Base-by-base conservation (phyloP, 2,888 invertebrate genomes). In the Agrilus mali region DNA sequence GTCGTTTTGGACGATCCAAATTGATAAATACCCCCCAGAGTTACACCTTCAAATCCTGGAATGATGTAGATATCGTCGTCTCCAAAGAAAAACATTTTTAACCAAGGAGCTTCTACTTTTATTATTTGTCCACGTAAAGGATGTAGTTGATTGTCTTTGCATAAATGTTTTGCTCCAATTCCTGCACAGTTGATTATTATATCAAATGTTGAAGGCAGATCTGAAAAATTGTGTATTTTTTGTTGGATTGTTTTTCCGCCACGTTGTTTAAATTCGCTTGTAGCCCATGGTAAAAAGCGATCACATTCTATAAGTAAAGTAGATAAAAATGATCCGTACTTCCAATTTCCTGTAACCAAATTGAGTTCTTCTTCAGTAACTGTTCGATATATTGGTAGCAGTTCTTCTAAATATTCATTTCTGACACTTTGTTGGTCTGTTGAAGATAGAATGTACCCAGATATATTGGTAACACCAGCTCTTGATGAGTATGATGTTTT, bases 21-120 rank as follows among this genome's bases (percentile, higher is more conserved):
- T 54, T 89, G 84, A 41, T 93, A 71, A 37, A 82, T 80, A 0
- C 94, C 94, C 1, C 96, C 95, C 31, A 95, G 66, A 1, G 87
- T 87, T 0, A 88, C 83, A 1, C 67, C 63, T 50, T 81, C 75
- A 47, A 80, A 72, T 0, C 80, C 83, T 4, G 93, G 92, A 44
- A 93, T 76, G 2, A 94, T 74, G 60, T 94, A 94, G 0, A 89
- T 83, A 53, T 89, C 87, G 46, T 79, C 76, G 58, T 92, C 92
- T 0, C 80, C 85, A 58, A 88, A 94, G 59, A 86, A 86, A 42
- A 88, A 90, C 7, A 80, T 82, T 66, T 89, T 90, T 38, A 94
- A 69, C 90, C 92, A 94, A 0, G 92, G 90, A 1, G 92, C 93
- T 44, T 75, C 46, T 64, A 79, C 83, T 70, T 83, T 87, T 37